Conservation (phyloP, 2,888 invertebrate species). For the Napeogenes sylphis region DNA sequence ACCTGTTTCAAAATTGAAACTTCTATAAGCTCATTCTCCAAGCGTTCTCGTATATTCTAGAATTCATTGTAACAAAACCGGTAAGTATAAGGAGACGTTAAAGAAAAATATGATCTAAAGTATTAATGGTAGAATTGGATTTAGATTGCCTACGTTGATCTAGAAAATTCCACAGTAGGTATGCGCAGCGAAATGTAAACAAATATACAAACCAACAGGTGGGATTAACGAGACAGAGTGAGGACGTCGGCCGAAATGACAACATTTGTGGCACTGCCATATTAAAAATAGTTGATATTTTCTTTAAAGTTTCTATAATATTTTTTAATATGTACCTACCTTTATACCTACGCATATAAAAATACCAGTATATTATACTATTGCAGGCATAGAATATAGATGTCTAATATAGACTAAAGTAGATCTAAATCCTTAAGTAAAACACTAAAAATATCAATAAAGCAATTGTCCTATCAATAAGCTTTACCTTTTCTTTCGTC, state of each 20-base stretch:
- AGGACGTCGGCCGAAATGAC: slow-evolving; percentile 14
- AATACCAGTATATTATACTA: too few species aligned
- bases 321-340: too few species aligned
- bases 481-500: too few species aligned
- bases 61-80: slow-evolving; percentile 31
- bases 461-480: too few species aligned
- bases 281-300: too few species aligned
- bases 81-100: not conserved
- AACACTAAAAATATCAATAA: too few species aligned
- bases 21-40: not conserved
- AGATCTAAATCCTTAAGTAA: too few species aligned
- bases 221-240: slow-evolving; percentile 23
- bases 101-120: slow-evolving; percentile 19
- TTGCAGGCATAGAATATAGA: too few species aligned
- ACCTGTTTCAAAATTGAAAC: slow-evolving; percentile 3
- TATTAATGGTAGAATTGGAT: slow-evolving; percentile 12
- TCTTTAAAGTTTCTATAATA: too few species aligned
- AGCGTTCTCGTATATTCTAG: slow-evolving; percentile 22
- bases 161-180: slow-evolving; percentile 43
- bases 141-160: slow-evolving; percentile 31
- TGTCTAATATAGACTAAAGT: too few species aligned
- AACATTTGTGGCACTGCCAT: not conserved
- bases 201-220: slow-evolving; percentile 56
- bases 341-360: too few species aligned
- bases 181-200: slow-evolving; percentile 53